These are phyloP conservation scores for Sepiola atlantica DNA, from an alignment of 2,888 invertebrate species.

Conservation along the genomic window DNA sequence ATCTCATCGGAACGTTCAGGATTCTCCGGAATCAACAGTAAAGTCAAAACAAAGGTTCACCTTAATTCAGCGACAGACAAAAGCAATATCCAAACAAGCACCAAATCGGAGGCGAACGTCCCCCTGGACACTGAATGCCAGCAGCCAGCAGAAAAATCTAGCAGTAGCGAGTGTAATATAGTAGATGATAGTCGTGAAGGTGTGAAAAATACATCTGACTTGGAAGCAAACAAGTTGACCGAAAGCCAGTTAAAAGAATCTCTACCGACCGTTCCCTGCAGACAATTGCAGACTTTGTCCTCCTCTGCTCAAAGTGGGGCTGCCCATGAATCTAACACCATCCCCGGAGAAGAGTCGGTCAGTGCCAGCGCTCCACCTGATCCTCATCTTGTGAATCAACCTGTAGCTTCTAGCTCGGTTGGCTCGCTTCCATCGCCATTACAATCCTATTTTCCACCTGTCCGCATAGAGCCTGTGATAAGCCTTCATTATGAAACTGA, in stretches of 20 bases:
- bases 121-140: not conserved
- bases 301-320: not conserved
- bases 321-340: not conserved
- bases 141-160: not conserved
- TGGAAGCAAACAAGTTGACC: not conserved
- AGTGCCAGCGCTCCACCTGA: not conserved
- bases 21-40: slow-evolving; percentile 36
- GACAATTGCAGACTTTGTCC: not conserved
- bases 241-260: slow-evolving; percentile 19
- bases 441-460: slow-evolving; percentile 47
- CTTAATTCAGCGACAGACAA: not conserved
- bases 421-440: slow-evolving; percentile 47
- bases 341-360: not conserved
- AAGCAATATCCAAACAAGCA: not conserved
- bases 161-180: not conserved
- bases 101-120: not conserved
- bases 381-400: not conserved
- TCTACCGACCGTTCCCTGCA: not conserved
- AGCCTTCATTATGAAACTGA: slow-evolving; percentile 80
- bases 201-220: not conserved
- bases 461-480: slow-evolving; percentile 79
- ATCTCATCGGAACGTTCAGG: slow-evolving; percentile 41
- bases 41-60: slow-evolving; percentile 35
- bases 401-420: slow-evolving; percentile 47
- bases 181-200: not conserved